These are phyloP conservation scores for Campaea margaritaria DNA, from an alignment of 2,888 invertebrate genomes.

Conservation along the genomic window DNA sequence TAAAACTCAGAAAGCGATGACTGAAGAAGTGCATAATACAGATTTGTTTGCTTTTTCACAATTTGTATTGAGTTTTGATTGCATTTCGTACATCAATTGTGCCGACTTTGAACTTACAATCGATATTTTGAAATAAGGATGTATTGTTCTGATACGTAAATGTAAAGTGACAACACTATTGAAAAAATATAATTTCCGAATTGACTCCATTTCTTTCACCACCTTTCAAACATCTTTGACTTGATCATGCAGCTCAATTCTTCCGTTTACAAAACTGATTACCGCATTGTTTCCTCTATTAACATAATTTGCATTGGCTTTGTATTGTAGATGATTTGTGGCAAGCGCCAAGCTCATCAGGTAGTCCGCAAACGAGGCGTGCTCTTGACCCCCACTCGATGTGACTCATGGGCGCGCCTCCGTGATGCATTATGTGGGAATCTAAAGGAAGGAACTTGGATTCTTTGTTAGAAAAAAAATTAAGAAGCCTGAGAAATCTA, in stretches of 20 bases:
- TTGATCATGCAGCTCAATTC: not conserved
- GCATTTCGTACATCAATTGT: no score
- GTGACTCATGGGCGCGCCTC: slow-evolving; percentile 65
- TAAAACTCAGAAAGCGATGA: not conserved
- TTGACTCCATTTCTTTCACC: not conserved
- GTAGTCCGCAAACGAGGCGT: slow-evolving; percentile 67
- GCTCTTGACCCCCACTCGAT: slow-evolving; percentile 77
- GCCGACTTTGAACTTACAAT: no score
- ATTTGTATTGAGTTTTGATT: no score
- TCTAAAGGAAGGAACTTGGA: slow-evolving; percentile 48
- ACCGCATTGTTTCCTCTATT: slow-evolving; percentile 16
- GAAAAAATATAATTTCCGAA: not conserved
- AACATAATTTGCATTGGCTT: slow-evolving; percentile 17
- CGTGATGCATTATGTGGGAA: slow-evolving; percentile 45
- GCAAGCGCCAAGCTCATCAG: slow-evolving; percentile 72
- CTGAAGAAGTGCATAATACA: not conserved
- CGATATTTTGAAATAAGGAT: no score
- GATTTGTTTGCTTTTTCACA: not conserved
- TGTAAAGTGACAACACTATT: no score
- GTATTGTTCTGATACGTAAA: no score
- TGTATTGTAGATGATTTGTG: slow-evolving; percentile 53
- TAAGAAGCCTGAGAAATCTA: not conserved
- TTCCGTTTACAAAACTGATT: not conserved
- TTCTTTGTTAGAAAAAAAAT: slow-evolving; percentile 36
- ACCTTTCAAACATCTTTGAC: no score